A percentile compares a stretch with the other conserved stretches of the same genome.
phyloP scores from a whole-genome alignment of 1,140 invertebrate genomes.

The Pseudachorutes palmiensis region DNA sequence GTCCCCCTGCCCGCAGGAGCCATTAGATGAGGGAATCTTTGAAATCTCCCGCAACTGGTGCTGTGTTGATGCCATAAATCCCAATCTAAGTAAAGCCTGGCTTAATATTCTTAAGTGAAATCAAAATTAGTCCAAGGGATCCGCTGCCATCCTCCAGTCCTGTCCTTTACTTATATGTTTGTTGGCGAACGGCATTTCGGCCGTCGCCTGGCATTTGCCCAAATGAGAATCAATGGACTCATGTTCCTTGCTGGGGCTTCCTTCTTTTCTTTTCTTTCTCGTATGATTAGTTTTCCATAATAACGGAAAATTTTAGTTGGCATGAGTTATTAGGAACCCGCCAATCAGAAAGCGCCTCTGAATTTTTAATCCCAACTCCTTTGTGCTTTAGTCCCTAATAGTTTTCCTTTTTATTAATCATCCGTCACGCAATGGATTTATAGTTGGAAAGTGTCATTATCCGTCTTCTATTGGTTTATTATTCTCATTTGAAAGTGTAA shows the following conservation, averaged over 20 bases:
- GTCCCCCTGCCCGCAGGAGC: not conserved
- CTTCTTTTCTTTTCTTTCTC: not conserved
- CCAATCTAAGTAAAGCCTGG: conserved; percentile 7
- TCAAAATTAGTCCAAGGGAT: conserved; percentile 6
- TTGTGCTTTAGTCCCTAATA: not conserved
- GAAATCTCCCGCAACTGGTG: no score
- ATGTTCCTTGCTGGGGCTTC: no score
- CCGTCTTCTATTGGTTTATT: not conserved
- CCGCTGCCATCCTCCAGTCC: not conserved
- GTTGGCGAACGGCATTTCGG: not conserved
- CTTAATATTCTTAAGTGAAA: conserved; percentile 19
- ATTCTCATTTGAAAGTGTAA: not conserved
- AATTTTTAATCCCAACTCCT: conserved; percentile 5
- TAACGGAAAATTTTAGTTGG: no score
- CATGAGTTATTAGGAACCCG: not conserved
- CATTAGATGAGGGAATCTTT: not conserved
- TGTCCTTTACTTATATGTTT: not conserved
- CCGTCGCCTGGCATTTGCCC: not conserved
- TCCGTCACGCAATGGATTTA: not conserved
- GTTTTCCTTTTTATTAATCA: conserved; percentile 10
- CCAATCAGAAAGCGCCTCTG: not conserved
- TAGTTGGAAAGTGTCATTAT: not conserved
- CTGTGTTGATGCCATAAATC: conserved; percentile 13
- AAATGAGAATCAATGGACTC: conserved; percentile 16
- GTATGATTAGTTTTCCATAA: not conserved